phyloP scores from a whole-genome alignment of 2,888 invertebrate species.

The Parelbella ahira region DNA sequence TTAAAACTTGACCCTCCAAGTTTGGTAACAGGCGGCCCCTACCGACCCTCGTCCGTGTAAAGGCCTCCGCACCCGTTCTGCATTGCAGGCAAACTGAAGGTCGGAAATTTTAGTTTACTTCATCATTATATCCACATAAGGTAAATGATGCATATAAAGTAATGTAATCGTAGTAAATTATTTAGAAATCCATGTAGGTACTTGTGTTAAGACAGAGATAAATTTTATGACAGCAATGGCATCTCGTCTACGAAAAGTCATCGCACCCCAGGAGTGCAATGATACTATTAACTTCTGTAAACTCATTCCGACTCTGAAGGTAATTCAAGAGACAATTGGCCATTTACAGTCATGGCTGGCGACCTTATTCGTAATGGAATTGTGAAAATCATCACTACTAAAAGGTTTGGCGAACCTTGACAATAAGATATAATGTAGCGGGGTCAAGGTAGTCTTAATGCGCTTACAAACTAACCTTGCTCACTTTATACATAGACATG shows the following conservation, averaged over 20 bases:
- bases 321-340: conserved; percentile 52
- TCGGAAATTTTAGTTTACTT: too few species aligned
- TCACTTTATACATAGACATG: conserved; percentile 63
- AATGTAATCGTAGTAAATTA: too few species aligned
- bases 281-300: conserved; percentile 35
- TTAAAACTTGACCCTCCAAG: conserved; percentile 70
- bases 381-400: conserved; percentile 47
- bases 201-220: too few species aligned
- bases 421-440: conserved; percentile 42
- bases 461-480: conserved; percentile 51
- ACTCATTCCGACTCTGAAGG: conserved; percentile 31
- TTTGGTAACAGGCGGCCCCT: conserved; percentile 52
- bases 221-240: conserved; percentile 16
- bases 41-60: conserved; percentile 31
- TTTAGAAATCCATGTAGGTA: not conserved
- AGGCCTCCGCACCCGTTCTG: conserved; percentile 53
- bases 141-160: too few species aligned
- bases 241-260: conserved; percentile 30
- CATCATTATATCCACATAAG: too few species aligned
- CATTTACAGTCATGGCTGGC: conserved; percentile 37
- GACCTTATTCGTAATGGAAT: conserved; percentile 40
- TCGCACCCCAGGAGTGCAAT: conserved; percentile 35
- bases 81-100: conserved; percentile 72
- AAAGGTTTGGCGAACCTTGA: conserved; percentile 53
- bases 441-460: conserved; percentile 64